Evolutionary conservation across 2,797 vertebrate genomes (phyloP), one percentile per base, ranked within the genome.

Genomic region (Phrynocephalus vlangalii): DNA sequence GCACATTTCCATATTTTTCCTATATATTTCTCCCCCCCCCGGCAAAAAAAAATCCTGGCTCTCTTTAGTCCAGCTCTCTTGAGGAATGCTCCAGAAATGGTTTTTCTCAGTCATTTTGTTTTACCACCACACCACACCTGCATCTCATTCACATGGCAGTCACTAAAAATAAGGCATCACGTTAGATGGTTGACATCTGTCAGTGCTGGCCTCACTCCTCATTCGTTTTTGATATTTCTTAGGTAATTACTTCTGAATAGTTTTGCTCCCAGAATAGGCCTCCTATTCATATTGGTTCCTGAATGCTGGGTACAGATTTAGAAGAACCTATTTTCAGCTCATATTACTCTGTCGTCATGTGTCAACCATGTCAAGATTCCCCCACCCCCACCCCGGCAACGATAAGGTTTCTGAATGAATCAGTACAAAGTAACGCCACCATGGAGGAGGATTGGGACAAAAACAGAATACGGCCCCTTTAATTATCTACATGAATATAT

Each of bases 221-320:
- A 60, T 6, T 77, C 11, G 8, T 38, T 67, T 67, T 63, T 33
- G 13, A 15, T 16, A 28, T 18, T 72, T 44, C 52, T 79, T 81
- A 76, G 48, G 70, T 81, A 80, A 80, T 77, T 76, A 71, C 63
- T 82, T 13, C 52, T 84, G 67, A 18, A 73, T 91, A 86, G 68
- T 44, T 89, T 50, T 2, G 18, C 52, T 3, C 2, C 67, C 26
- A n/a, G 82, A 89, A 60, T 13, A 87, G 75, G 82, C 44, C 5
- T 86, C 48, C 33, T 33, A 38, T 56, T 91, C 28, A 63, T 83
- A 83, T 48, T 89, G 2, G 50, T 56, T 86, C 89, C 84, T 86
- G 79, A 83, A 60, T 79, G 66, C n/a, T 30, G 72, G 0, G 33
- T 67, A 33, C 1, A 44, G 5, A 33, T 92, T 86, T 87, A 79